Conservation (phyloP, 2,113 vertebrate species). For the Chionodraco myersi region DNA sequence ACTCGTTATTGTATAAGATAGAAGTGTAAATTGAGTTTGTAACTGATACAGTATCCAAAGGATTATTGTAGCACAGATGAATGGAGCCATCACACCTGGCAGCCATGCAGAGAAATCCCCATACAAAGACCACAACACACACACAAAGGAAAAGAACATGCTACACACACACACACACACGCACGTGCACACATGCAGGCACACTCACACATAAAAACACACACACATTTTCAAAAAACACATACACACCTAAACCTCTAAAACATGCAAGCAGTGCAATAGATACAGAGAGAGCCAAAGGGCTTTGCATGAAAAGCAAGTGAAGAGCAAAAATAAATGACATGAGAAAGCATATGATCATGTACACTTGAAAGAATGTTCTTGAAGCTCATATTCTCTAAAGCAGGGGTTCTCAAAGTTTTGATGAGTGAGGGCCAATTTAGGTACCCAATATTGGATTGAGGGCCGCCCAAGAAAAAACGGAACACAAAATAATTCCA, state of each 20-base stretch:
- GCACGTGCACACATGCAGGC: slow-evolving; percentile 5
- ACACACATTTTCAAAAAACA: slow-evolving; percentile 23
- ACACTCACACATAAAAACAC: background rate
- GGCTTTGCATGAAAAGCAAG: slow-evolving; percentile 10
- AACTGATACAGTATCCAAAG: slow-evolving; percentile 62
- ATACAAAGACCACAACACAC: slow-evolving; percentile 30
- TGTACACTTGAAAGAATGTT: background rate
- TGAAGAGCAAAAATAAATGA: background rate
- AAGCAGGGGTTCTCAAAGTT: background rate
- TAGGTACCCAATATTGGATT: too few species aligned
- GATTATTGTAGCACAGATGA: slow-evolving; percentile 63
- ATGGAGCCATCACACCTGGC: slow-evolving; percentile 64
- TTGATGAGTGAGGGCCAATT: too few species aligned
- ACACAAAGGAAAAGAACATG: slow-evolving; percentile 25
- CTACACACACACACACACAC: background rate
- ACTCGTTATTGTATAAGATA: background rate
- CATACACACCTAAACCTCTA: slow-evolving; percentile 1
- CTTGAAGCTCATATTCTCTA: background rate
- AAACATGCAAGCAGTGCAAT: background rate
- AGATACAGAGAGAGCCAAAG: background rate
- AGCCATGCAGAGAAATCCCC: slow-evolving; percentile 51
- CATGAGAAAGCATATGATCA: background rate
- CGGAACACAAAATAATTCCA: too few species aligned
- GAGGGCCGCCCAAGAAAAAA: too few species aligned
- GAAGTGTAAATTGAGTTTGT: background rate